Evolutionary conservation across 1,140 invertebrate genomes (phyloP).

Genomic region (Plodia interpunctella): DNA sequence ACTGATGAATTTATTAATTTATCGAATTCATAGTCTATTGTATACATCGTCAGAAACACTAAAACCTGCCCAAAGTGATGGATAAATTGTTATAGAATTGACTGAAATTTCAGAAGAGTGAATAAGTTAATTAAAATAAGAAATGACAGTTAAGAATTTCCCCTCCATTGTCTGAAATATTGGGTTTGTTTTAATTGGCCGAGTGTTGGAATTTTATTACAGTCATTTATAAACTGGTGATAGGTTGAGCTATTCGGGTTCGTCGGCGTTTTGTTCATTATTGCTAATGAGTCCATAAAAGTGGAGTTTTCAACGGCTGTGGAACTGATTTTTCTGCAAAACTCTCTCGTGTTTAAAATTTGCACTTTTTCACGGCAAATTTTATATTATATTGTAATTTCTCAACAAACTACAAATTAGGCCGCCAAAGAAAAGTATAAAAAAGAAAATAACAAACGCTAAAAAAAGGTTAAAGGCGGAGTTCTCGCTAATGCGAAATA

Average conservation of each 20-base stretch:
- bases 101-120: conserved; percentile 11
- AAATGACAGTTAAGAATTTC: conserved; percentile 23
- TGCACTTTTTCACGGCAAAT: too few species aligned
- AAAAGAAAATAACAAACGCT: too few species aligned
- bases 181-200: conserved; percentile 18
- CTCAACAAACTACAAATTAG: too few species aligned
- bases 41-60: neutral
- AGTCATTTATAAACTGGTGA: conserved; percentile 7
- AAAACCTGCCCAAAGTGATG: conserved; percentile 11
- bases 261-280: neutral
- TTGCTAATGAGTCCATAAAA: neutral
- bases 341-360: neutral
- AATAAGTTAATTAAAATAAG: conserved; percentile 34
- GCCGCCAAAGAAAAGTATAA: too few species aligned
- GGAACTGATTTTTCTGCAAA: neutral
- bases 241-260: neutral
- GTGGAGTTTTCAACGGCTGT: neutral
- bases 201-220: conserved; percentile 13
- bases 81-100: conserved; percentile 15
- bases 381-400: too few species aligned
- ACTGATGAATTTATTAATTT: too few species aligned
- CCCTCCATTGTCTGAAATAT: conserved; percentile 14
- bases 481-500: too few species aligned
- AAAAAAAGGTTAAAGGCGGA: too few species aligned
- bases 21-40: conserved; percentile 1